Evolutionary conservation across 2,113 vertebrate genomes (phyloP), one percentile per base, ranked within the genome.

Genomic region (Anarrhichthys ocellatus): DNA sequence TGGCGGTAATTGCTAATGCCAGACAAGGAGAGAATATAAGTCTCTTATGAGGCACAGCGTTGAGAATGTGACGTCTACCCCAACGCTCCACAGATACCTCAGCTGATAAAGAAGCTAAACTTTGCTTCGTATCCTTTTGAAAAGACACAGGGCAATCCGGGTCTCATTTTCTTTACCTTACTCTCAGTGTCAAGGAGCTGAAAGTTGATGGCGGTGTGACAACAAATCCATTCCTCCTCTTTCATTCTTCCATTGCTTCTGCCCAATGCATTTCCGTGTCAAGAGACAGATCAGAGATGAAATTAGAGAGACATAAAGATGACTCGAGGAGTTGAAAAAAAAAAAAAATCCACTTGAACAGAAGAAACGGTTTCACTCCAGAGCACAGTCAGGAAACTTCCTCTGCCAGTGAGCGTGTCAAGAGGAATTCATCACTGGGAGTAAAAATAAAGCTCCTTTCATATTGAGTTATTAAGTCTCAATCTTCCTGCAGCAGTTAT

Each of bases 1-100:
- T 58, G 87, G 88, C 84, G 78, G 91, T 95, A 93, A 94, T 93
- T 94, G 92, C 92, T 94, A 91, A 95, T 91, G 89, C 90, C 90
- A 92, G 93, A 95, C 91, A 85, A 93, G 92, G 61, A 78, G 81
- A 82, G 73, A 74, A 88, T 90, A 84, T 92, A 83, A 91, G 90
- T 93, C 81, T 91, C 83, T 89, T 58, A 87, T 80, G 89, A 89
- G 80, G 66, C 77, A 32, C 73, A 17, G 63, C 58, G 68, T 65
- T 29, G 58, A 71, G 87, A 81, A 81, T 7, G 79, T 74, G 85
- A 84, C 76, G 29, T 72, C 20, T 27, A 65, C 10, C 13, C 11
- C 34, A n/a, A 76, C 54, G 59, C 79, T 71, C 24, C 59, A 77
- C 48, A 72, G 50, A 65, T 32, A n/a, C 44, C 58, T 71, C 36